These are phyloP conservation scores for Pyrgus malvae DNA, from an alignment of 2,888 invertebrate genomes.

Conservation along the genomic window DNA sequence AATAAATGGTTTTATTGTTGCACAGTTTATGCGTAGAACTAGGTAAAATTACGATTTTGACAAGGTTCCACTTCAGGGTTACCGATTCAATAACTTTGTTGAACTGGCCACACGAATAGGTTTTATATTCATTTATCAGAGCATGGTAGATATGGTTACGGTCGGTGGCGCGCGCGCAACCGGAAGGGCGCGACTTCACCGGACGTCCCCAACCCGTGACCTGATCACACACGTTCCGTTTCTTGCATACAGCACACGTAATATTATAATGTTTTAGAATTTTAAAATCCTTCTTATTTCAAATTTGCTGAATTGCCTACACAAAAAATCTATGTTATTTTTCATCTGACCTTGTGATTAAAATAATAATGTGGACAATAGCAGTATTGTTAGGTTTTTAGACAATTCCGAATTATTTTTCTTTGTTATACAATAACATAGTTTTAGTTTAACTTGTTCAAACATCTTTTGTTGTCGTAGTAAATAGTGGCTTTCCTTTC, in stretches of 20 bases:
- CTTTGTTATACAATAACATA: too few species aligned
- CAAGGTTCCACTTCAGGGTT: slow-evolving; percentile 13
- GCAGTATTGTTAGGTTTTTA: too few species aligned
- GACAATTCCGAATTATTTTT: too few species aligned
- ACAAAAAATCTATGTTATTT: too few species aligned
- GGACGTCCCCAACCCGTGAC: slow-evolving; percentile 73
- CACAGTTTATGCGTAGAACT: too few species aligned
- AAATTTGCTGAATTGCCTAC: background rate
- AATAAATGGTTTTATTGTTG: too few species aligned
- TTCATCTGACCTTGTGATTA: too few species aligned
- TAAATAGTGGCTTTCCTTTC: background rate
- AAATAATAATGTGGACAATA: too few species aligned
- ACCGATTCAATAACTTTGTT: slow-evolving; percentile 17
- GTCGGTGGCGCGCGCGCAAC: slow-evolving; percentile 66
- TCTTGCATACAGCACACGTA: slow-evolving; percentile 60
- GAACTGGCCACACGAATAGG: slow-evolving; percentile 25
- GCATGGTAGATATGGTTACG: slow-evolving; percentile 68
- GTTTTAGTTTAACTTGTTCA: too few species aligned
- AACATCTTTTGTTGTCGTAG: too few species aligned
- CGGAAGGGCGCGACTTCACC: slow-evolving; percentile 74
- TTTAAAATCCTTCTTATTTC: background rate
- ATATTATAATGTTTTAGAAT: slow-evolving; percentile 25
- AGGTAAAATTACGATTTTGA: background rate
- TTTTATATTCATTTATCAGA: slow-evolving; percentile 64
- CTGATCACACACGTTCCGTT: slow-evolving; percentile 63